These are phyloP conservation scores for Ichneumon xanthorius DNA, from an alignment of 2,888 invertebrate genomes.

Conservation along the genomic window DNA sequence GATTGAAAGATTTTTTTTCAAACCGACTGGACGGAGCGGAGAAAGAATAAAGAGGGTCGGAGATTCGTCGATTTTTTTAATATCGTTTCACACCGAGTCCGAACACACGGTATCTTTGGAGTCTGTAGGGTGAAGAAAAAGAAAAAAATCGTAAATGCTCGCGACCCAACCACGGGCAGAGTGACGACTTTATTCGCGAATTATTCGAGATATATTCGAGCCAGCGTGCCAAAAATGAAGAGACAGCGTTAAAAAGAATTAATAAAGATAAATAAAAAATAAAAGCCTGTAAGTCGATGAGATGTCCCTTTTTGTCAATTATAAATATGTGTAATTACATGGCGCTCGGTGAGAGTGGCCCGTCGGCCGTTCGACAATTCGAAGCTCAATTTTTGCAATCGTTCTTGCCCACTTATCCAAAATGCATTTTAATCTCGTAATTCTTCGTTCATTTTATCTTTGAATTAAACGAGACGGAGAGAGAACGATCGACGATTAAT, in stretches of 20 bases:
- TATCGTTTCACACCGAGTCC: slow-evolving; percentile 20
- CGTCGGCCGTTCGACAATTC: slow-evolving; percentile 44
- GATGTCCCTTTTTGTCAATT: slow-evolving; percentile 76
- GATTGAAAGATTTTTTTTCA: slow-evolving; percentile 16
- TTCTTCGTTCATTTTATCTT: slow-evolving; percentile 27
- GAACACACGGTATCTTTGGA: slow-evolving; percentile 12
- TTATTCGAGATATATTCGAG: not conserved
- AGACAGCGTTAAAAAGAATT: not conserved
- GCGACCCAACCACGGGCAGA: slow-evolving; percentile 1
- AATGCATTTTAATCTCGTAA: slow-evolving; percentile 2
- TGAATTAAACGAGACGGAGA: slow-evolving; percentile 20
- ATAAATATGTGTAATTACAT: slow-evolving; percentile 65
- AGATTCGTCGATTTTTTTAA: slow-evolving; percentile 1
- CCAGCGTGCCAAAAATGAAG: slow-evolving; percentile 27
- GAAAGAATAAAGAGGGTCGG: not conserved
- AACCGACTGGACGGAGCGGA: slow-evolving; percentile 12
- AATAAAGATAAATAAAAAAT: slow-evolving; percentile 9
- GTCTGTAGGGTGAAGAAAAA: slow-evolving; percentile 16
- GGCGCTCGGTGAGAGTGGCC: slow-evolving; percentile 11
- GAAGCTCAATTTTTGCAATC: slow-evolving; percentile 71
- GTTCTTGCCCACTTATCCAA: slow-evolving; percentile 35
- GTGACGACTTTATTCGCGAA: not conserved
- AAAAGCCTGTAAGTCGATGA: slow-evolving; percentile 50
- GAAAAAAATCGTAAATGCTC: not conserved
- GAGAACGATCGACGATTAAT: slow-evolving; percentile 18